Evolutionary conservation across 2,113 vertebrate genomes (phyloP).

Genomic region (Lampris incognitus): DNA sequence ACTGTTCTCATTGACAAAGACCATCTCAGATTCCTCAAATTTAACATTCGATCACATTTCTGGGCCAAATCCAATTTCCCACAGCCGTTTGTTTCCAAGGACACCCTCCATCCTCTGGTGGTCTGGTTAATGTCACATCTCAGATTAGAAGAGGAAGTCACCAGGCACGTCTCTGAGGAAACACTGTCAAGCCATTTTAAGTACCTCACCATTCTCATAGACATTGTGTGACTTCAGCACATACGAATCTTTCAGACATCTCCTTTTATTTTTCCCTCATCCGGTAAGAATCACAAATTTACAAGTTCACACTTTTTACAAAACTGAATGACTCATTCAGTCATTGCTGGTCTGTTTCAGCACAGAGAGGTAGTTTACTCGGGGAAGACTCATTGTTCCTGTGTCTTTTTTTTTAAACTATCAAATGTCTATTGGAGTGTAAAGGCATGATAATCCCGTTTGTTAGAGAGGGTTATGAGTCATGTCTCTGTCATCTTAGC

Average conservation of each 20-base stretch:
- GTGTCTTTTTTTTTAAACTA: slow-evolving; percentile 23
- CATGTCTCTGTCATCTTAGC: slow-evolving; percentile 33
- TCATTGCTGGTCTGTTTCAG: slow-evolving; percentile 17
- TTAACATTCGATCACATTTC: not conserved
- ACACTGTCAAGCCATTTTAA: not conserved
- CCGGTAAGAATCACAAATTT: slow-evolving; percentile 18
- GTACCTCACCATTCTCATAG: no score
- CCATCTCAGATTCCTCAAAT: not conserved
- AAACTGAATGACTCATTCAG: slow-evolving; percentile 6
- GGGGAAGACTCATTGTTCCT: slow-evolving; percentile 38
- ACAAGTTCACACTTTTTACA: not conserved
- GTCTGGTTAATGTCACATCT: slow-evolving; percentile 57
- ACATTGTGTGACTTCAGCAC: no score
- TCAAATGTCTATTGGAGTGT: slow-evolving; percentile 52
- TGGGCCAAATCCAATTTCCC: not conserved
- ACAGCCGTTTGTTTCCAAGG: not conserved
- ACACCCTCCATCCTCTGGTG: slow-evolving; percentile 5
- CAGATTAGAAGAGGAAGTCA: slow-evolving; percentile 46
- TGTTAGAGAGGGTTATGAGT: slow-evolving; percentile 52
- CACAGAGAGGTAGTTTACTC: slow-evolving; percentile 27
- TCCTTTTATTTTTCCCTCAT: not conserved
- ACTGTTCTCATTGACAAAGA: no score
- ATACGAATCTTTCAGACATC: no score
- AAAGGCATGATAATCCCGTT: slow-evolving; percentile 71
- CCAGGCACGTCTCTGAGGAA: slow-evolving; percentile 16